Conservation (phyloP, 2,113 vertebrate species). For the Xenus cinereus region DNA sequence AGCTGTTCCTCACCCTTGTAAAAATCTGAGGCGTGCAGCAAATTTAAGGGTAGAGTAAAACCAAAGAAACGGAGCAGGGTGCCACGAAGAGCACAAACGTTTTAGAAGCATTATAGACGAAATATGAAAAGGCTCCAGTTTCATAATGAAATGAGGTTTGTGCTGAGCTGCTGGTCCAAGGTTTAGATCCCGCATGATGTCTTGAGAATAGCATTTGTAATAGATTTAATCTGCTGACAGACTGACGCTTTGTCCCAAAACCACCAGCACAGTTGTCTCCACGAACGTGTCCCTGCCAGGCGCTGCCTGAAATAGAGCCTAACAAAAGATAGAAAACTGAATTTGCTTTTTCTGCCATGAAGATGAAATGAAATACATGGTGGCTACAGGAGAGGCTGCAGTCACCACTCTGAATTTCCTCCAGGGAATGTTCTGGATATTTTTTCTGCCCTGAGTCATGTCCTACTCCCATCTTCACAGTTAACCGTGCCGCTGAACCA, state of each 20-base stretch:
- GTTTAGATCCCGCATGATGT: not conserved
- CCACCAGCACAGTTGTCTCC: not conserved
- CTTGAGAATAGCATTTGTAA: constrained; percentile 1
- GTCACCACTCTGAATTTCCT: not conserved
- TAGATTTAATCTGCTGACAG: constrained; percentile 25
- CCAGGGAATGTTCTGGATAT: not conserved
- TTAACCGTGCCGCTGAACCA: not conserved
- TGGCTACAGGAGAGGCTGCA: not conserved
- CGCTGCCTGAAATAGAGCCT: not conserved
- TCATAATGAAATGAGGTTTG: not conserved
- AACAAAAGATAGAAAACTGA: not conserved
- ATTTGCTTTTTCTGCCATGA: not conserved
- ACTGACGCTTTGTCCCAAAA: not conserved
- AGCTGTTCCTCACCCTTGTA: not conserved
- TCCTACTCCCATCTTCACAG: not conserved
- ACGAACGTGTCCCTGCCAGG: not conserved
- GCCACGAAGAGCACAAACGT: not conserved
- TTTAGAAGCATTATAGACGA: not conserved
- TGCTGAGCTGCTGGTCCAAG: constrained; percentile 17
- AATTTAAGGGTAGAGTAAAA: constrained; percentile 1
- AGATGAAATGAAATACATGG: not conserved
- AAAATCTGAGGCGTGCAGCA: not conserved
- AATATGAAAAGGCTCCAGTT: not conserved
- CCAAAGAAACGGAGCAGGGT: not conserved
- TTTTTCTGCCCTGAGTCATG: not conserved